phyloP scores from a whole-genome alignment of 64 coral and sea anemone genomes.

The Cladopsammia gracilis region DNA sequence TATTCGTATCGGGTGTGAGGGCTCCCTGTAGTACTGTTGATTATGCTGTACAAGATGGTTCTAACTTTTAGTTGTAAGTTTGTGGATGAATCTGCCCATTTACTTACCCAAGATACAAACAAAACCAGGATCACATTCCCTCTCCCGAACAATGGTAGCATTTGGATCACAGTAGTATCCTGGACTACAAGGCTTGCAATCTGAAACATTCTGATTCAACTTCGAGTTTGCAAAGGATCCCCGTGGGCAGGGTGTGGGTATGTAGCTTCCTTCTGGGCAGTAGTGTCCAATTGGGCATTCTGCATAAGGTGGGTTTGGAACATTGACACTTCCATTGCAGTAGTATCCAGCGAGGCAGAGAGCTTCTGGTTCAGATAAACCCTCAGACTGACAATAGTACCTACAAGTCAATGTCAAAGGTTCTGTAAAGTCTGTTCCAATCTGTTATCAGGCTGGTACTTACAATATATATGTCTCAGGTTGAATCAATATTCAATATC shows the following conservation, averaged over 20 bases:
- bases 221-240: constrained; percentile 96
- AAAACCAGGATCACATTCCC: constrained; percentile 83
- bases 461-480: no score
- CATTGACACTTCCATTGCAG: constrained; percentile 77
- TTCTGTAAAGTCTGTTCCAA: no score
- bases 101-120: constrained; percentile 92
- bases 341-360: constrained; percentile 90
- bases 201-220: constrained; percentile 84
- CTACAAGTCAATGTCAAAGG: constrained; percentile 37
- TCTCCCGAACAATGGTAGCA: constrained; percentile 75
- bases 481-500: no score
- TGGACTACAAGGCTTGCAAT: constrained; percentile 96
- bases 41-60: no score
- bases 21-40: no score
- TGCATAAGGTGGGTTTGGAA: constrained; percentile 81
- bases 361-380: constrained; percentile 80
- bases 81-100: neutral
- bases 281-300: constrained; percentile 92
- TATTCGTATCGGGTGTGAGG: no score
- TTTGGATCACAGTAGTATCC: constrained; percentile 96
- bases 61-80: no score
- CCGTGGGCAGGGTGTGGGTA: constrained; percentile 82
- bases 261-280: constrained; percentile 88
- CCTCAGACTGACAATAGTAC: constrained; percentile 83
- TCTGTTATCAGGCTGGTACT: no score